Conservation (phyloP, 1,140 invertebrate genomes). For the Asbolus verrucosus region DNA sequence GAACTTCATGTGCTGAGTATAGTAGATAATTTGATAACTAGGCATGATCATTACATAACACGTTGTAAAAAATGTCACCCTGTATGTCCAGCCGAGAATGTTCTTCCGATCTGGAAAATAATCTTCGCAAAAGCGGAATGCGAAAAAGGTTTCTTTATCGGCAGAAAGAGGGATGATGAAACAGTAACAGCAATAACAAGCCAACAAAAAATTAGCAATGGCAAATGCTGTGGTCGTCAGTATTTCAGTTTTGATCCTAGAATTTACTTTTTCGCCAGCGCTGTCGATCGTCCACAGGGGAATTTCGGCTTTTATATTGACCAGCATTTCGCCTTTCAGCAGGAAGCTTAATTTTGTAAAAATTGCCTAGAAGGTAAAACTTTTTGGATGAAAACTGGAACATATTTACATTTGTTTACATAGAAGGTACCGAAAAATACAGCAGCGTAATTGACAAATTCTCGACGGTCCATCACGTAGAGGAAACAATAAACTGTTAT, state of each 20-base stretch:
- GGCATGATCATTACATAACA: slow-evolving; percentile 1
- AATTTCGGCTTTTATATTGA: not conserved
- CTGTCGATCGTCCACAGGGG: not conserved
- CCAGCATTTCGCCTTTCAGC: not conserved
- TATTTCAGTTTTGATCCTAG: not conserved
- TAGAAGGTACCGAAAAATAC: no score
- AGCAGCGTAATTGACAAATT: no score
- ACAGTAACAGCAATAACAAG: not conserved
- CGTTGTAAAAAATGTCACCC: not conserved
- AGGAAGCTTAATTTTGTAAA: not conserved
- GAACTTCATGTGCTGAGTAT: not conserved
- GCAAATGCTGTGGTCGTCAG: not conserved
- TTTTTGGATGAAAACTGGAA: no score
- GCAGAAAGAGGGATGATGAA: not conserved
- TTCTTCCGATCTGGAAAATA: not conserved
- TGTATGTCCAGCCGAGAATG: not conserved
- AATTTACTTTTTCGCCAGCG: not conserved
- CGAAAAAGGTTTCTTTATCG: not conserved
- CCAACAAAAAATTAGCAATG: not conserved
- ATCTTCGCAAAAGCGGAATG: not conserved
- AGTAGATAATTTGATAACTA: not conserved
- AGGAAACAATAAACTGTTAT: no score
- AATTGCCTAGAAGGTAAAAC: no score
- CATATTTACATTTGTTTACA: no score
- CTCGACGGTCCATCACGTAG: no score